These are phyloP conservation scores for Procavia capensis DNA, from an alignment of 2,113 vertebrate species.

Conservation along the genomic window DNA sequence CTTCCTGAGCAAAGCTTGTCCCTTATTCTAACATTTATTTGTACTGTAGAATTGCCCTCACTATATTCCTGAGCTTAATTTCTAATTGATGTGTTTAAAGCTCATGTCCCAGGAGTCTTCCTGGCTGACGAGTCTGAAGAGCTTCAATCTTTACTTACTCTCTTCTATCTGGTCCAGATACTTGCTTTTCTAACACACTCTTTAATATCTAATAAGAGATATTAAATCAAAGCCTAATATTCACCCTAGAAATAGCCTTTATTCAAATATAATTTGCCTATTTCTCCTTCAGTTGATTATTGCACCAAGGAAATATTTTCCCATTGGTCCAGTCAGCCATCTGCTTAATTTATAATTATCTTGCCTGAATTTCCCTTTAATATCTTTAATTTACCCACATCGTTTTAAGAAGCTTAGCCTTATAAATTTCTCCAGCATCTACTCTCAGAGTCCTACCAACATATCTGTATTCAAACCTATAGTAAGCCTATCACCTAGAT, in stretches of 20 bases:
- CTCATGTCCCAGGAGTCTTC: background rate
- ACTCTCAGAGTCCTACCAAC: background rate
- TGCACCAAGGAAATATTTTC: background rate
- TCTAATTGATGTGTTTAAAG: background rate
- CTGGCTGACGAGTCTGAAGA: background rate
- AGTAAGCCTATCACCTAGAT: background rate
- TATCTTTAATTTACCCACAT: background rate
- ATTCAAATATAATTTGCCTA: background rate
- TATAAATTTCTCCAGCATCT: background rate
- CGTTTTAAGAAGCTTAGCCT: background rate
- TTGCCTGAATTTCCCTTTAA: background rate
- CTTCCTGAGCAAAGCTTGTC: background rate
- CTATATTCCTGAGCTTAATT: background rate
- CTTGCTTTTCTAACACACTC: background rate
- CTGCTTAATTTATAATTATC: background rate
- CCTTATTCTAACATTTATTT: background rate
- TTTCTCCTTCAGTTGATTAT: background rate
- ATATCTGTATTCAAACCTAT: background rate
- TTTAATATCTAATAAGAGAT: background rate
- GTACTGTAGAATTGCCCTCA: background rate
- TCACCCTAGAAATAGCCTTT: background rate
- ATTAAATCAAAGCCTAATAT: background rate
- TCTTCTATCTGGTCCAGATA: background rate
- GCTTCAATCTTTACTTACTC: background rate
- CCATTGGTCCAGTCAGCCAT: background rate